Conservation (phyloP, 1,140 invertebrate genomes). For the Panagrolaimus sp. region DNA sequence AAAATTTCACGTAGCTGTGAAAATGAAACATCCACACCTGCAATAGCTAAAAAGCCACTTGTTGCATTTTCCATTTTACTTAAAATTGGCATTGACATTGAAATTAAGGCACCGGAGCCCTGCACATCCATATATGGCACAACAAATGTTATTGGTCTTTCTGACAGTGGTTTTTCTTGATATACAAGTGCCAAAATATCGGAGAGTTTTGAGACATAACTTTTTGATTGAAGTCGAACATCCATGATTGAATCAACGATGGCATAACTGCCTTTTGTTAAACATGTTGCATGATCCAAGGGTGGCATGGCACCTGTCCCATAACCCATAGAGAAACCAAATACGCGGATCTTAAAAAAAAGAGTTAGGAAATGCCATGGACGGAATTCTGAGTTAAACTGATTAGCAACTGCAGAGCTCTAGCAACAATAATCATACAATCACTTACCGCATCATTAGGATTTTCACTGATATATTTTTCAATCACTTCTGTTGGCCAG, state of each 20-base stretch:
- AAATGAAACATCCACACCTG: slow-evolving; percentile 44
- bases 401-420: no score
- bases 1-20: slow-evolving; percentile 21
- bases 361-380: no score
- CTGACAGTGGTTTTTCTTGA: slow-evolving; percentile 15
- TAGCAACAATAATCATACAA: no score
- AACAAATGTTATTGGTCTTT: slow-evolving; percentile 45
- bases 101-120: slow-evolving; percentile 41
- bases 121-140: slow-evolving; percentile 55
- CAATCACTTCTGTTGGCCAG: slow-evolving; percentile 49
- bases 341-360: slow-evolving; percentile 42
- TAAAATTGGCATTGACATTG: slow-evolving; percentile 50
- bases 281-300: slow-evolving; percentile 44
- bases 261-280: slow-evolving; percentile 34
- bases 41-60: slow-evolving; percentile 29
- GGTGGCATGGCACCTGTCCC: slow-evolving; percentile 45
- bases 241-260: slow-evolving; percentile 51
- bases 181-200: slow-evolving; percentile 35
- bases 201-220: slow-evolving; percentile 31
- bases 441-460: slow-evolving; percentile 35
- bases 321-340: slow-evolving; percentile 55
- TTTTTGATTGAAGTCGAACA: slow-evolving; percentile 46
- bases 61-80: slow-evolving; percentile 18
- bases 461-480: slow-evolving; percentile 33
- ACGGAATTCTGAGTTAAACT: no score